These are phyloP conservation scores for Bos indicus DNA, from an alignment of 2,113 vertebrate genomes.

Conservation along the genomic window DNA sequence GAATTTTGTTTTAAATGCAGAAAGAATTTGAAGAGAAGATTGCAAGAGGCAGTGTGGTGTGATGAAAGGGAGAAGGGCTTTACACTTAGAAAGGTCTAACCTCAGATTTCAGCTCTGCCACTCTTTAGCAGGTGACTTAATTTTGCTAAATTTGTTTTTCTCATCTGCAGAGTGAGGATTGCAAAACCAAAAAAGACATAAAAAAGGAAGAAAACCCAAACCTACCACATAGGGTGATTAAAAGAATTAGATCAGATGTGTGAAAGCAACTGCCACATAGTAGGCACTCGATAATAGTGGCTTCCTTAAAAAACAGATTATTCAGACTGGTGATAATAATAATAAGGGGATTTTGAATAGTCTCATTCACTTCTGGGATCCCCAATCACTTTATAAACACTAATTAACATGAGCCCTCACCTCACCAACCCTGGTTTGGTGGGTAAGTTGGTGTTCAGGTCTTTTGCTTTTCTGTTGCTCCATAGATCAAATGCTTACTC, in stretches of 20 bases:
- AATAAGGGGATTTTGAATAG: neutral
- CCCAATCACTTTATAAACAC: constrained; percentile 16
- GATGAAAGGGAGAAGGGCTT: neutral
- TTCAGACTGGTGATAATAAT: neutral
- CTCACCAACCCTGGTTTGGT: neutral
- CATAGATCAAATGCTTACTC: neutral
- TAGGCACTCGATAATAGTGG: neutral
- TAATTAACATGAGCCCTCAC: neutral
- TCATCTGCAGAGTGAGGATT: neutral
- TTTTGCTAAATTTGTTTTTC: constrained; percentile 30
- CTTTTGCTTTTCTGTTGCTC: neutral
- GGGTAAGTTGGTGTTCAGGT: neutral
- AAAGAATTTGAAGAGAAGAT: neutral
- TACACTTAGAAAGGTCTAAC: neutral
- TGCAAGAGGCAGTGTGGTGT: neutral
- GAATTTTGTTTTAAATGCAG: neutral
- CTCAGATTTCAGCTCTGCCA: neutral
- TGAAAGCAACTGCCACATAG: neutral
- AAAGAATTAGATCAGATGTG: neutral
- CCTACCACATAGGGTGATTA: neutral
- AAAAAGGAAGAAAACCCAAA: neutral
- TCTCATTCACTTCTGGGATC: constrained; percentile 25
- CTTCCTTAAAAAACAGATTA: neutral
- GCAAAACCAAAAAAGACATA: neutral
- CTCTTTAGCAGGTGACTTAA: neutral